Percentiles rank a stretch among this genome's conserved stretches.
These are phyloP conservation scores for Rynchops niger DNA, from an alignment of 2,113 vertebrate genomes.

Conservation along the genomic window DNA sequence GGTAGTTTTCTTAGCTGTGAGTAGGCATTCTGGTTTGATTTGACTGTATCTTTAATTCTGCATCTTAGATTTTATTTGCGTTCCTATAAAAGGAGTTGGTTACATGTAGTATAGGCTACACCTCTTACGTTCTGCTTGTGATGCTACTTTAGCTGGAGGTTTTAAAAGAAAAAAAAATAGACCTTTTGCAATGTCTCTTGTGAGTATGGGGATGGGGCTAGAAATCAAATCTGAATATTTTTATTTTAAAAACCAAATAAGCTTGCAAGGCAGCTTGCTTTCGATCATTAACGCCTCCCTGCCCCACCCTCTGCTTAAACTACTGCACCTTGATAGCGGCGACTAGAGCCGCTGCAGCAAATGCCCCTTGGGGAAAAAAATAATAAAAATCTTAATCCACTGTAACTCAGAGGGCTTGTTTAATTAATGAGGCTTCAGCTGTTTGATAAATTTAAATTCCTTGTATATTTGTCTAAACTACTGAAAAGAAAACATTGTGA, in stretches of 20 bases:
- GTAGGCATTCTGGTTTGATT: neutral
- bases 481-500: slow-evolving; percentile 52
- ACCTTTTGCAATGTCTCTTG: neutral
- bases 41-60: neutral
- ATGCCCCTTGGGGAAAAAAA: neutral
- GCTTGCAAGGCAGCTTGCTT: neutral
- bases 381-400: neutral
- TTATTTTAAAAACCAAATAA: neutral
- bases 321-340: neutral
- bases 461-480: slow-evolving; percentile 61
- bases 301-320: neutral
- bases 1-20: neutral
- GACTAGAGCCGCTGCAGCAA: neutral
- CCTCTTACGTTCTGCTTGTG: neutral
- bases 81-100: neutral
- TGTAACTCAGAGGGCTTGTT: neutral
- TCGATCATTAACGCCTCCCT: neutral
- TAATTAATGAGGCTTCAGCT: slow-evolving; percentile 52
- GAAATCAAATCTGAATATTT: neutral
- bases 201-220: neutral
- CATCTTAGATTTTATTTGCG: neutral
- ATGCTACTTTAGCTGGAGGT: neutral
- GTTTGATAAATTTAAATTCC: slow-evolving; percentile 45
- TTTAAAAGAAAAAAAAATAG: neutral
- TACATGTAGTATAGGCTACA: neutral